Conservation (phyloP, 2,797 vertebrate species). For the Sebastes itinus region DNA sequence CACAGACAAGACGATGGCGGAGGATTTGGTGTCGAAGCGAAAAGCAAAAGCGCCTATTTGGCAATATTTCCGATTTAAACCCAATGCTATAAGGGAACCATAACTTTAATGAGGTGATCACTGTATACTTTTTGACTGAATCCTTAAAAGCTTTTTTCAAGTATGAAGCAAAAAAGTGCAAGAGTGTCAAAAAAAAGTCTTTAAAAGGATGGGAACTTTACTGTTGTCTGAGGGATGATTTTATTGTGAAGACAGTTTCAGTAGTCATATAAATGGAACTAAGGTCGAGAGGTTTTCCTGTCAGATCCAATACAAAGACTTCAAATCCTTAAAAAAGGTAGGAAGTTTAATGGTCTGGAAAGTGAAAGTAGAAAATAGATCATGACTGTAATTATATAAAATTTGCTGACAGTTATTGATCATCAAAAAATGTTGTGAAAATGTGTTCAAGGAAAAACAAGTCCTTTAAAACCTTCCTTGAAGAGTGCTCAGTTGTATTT, state of each 20-base stretch:
- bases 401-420: neutral
- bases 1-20: neutral
- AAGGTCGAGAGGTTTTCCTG: neutral
- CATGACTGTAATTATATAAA: neutral
- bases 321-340: neutral
- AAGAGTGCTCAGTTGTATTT: constrained; percentile 12
- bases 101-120: too few relatives aligned
- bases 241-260: neutral
- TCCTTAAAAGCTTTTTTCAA: neutral
- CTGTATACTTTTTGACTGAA: neutral
- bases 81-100: neutral
- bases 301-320: neutral
- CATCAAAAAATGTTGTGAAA: neutral
- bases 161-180: neutral
- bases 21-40: neutral
- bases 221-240: neutral
- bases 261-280: neutral
- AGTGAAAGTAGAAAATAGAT: neutral
- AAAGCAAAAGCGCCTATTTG: neutral
- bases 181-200: neutral
- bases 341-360: neutral
- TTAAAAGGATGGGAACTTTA: neutral
- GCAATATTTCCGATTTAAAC: neutral
- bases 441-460: neutral
- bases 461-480: neutral